Evolutionary conservation across 2,797 vertebrate genomes (phyloP), one percentile per base, ranked within the genome.

Genomic region (Sebastes vulpes): DNA sequence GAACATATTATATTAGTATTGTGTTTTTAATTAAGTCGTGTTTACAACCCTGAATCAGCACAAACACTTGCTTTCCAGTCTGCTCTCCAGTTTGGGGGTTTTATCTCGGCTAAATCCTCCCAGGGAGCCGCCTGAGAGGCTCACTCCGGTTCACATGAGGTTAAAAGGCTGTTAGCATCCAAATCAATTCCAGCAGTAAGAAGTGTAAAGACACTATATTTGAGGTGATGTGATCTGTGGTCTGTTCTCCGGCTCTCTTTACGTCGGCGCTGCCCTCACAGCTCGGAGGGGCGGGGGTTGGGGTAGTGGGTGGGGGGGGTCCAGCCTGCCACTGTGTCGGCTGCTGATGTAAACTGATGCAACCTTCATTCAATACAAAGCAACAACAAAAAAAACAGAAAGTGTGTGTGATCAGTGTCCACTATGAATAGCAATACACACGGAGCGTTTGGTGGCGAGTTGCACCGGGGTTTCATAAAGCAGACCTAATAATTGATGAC

Each of bases 261-360:
- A 67, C 29, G 1, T 32, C 65, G 32, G 64, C 1, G 29, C 46
- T 79, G 74, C 65, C 77, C 81, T 79, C 65, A 56, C 74, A 72
- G 82, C 72, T 80, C 28, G 60, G 77, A 61, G 46, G 73, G 77
- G 82, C 67, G 63, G 48, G 56, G 7, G 14, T 14, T 38, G 56
- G 5, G 14, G 12, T 35, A 11, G 23, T 54, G 72, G 50, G 84
- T 2, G 73, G 65, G 72, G 84, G 86, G 85, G 69, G 89, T 90
- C 91, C 85, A 84, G 79, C 60, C 53, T 85, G 77, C 79, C 84
- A 88, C 87, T 82, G 88, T 83, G 69, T 75, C 82, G 88, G 79
- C 63, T 53, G 92, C 89, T 95, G 94, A 96, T 90, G 94, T 90
- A 96, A 95, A 91, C 81, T 93, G 91, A 94, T 90, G 94, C 91